Conservation (phyloP, 2,888 invertebrate species). For the Drosophila leonis region DNA sequence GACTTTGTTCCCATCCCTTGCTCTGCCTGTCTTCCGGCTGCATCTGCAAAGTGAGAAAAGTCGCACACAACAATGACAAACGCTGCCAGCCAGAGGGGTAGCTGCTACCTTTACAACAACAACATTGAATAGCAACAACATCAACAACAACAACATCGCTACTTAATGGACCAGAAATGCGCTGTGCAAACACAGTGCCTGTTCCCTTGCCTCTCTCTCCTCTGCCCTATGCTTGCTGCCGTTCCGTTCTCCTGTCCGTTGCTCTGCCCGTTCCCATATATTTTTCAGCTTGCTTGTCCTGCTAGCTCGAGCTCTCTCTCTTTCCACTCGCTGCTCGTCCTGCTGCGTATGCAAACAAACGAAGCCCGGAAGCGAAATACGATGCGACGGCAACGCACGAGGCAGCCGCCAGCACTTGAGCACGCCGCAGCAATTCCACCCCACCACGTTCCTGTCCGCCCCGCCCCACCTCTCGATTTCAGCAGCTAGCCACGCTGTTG, state of each 20-base stretch:
- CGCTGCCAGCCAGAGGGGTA: conserved; percentile 35
- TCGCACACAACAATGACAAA: conserved; percentile 78
- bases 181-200: conserved; percentile 71
- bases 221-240: background rate
- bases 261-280: conserved; percentile 2
- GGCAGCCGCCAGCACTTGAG: conserved; percentile 72
- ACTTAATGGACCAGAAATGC: conserved; percentile 81
- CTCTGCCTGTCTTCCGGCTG: conserved; percentile 3
- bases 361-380: conserved; percentile 76
- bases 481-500: conserved; percentile 30
- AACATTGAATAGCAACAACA: conserved; percentile 14
- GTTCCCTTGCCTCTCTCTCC: background rate
- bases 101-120: conserved; percentile 59
- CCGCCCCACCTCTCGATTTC: conserved; percentile 1
- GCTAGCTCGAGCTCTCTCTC: background rate
- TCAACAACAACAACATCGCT: conserved; percentile 48
- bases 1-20: conserved; percentile 18
- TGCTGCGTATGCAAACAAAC: conserved; percentile 80
- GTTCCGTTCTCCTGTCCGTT: background rate
- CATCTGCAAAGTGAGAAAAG: conserved; percentile 72
- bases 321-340: conserved; percentile 33
- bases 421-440: conserved; percentile 65
- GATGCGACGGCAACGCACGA: conserved; percentile 58
- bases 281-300: conserved; percentile 8
- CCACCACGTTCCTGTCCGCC: conserved; percentile 6